Evolutionary conservation across 92 coral and sea anemone genomes (phyloP), one percentile per base, ranked within the genome.

Genomic region (Bergia puertoricense): DNA sequence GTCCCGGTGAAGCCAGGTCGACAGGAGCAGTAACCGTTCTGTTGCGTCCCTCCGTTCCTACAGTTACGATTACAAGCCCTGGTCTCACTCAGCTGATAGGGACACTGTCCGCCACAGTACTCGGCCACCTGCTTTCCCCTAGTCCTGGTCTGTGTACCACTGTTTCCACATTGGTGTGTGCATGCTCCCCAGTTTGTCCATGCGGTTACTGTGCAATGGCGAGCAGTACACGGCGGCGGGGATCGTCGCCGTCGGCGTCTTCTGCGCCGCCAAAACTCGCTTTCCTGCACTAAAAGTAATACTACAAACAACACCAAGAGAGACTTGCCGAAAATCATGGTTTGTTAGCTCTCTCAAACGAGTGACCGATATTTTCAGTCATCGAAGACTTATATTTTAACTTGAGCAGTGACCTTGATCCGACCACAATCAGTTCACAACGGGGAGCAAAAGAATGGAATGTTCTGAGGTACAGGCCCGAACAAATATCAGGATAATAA

Each of bases 181-280:
- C 97, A 92, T 7, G 72, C 86, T 57, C 94, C 89, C 96, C 96
- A 95, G 37, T 89, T 79, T 2, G 92, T 37, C 98, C 98, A 96
- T 3, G 77, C 38, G 8, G 90, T 50, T 9, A 92, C 96, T 6
- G 54, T 89, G 46, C 99, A 96, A 80, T 96, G 90, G 1, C 90
- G 77, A 1, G 95, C 76, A 10, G 45, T 22, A 57, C 94, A 90
- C 15, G 93, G 92, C 3, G 96, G 96, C 4, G 96, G n/a, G n/a
- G n/a, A n/a, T n/a, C n/a, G 94, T 5, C 93, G 40, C 40, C 93
- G 86, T 41, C 91, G 65, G 1, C 96, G 84, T 4, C 96, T 76
- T 48, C 96, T 81, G 0, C 98, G 73, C 20, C 94, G 74, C 39
- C 81, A 77, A 74, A 86, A 51, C 54, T 88, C 79, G 6, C 88